phyloP scores from a whole-genome alignment of 2,797 vertebrate species.

The Sebastes dallii region DNA sequence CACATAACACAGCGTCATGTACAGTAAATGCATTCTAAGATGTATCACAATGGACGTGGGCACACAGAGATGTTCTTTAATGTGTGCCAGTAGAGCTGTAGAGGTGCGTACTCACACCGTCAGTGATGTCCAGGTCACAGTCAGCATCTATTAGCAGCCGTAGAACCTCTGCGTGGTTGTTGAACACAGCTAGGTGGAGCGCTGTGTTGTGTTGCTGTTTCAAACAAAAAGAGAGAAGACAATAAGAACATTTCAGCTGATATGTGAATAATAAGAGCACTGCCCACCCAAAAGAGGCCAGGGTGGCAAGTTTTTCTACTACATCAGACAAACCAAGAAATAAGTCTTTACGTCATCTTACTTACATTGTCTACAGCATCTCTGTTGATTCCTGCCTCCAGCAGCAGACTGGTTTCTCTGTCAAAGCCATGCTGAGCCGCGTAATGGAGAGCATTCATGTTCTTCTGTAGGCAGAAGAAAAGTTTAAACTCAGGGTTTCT shows the following conservation, averaged over 20 bases:
- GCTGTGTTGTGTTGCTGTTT: conserved; percentile 84
- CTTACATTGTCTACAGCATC: conserved; percentile 85
- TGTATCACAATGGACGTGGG: not conserved
- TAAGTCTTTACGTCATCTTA: not conserved
- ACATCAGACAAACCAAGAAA: not conserved
- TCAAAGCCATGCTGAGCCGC: conserved; percentile 79
- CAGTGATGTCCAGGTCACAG: conserved; percentile 86
- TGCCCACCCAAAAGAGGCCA: no score
- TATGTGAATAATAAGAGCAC: not conserved
- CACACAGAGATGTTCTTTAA: not conserved
- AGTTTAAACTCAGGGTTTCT: not conserved
- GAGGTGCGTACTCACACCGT: conserved; percentile 82
- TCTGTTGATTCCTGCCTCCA: conserved; percentile 80
- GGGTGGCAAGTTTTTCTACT: not conserved
- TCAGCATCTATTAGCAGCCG: conserved; percentile 83
- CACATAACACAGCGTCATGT: not conserved
- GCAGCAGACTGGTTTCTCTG: conserved; percentile 77
- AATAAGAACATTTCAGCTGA: not conserved
- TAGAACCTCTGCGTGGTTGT: conserved; percentile 82
- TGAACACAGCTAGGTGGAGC: conserved; percentile 82
- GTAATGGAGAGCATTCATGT: conserved; percentile 88
- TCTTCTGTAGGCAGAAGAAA: conserved; percentile 75
- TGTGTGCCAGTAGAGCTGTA: not conserved
- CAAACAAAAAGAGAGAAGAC: conserved; percentile 9
- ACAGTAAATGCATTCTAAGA: not conserved